phyloP scores from a whole-genome alignment of 2,888 invertebrate species.

The Poecilus cupreus region DNA sequence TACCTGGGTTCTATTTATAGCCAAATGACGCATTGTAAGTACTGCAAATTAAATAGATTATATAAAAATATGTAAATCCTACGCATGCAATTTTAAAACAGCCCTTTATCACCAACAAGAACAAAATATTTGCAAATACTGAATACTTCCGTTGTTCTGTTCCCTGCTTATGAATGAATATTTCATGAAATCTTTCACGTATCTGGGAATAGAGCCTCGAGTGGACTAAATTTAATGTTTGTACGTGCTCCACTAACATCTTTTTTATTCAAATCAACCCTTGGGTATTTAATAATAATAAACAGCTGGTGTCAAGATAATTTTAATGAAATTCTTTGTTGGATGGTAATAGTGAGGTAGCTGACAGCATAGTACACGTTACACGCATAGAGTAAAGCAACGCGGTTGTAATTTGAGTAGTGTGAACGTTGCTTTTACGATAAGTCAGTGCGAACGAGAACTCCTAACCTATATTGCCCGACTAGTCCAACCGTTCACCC shows the following conservation, averaged over 20 bases:
- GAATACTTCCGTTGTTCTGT: not conserved
- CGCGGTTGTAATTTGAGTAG: slow-evolving; percentile 13
- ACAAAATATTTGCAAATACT: not conserved
- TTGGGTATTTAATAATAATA: slow-evolving; percentile 19
- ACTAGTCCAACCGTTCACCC: slow-evolving; percentile 29
- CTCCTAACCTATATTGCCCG: slow-evolving; percentile 30
- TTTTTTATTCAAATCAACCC: slow-evolving; percentile 21
- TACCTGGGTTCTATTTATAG: not conserved
- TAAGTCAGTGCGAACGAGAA: slow-evolving; percentile 15
- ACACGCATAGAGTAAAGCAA: not conserved
- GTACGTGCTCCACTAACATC: not conserved
- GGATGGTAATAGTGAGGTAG: not conserved
- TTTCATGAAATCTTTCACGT: not conserved
- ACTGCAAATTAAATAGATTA: not conserved
- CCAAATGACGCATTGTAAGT: not conserved
- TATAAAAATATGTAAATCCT: not conserved
- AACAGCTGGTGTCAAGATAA: not conserved
- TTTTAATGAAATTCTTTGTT: slow-evolving; percentile 35
- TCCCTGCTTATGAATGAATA: slow-evolving; percentile 15
- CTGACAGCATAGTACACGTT: not conserved
- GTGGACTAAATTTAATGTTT: not conserved
- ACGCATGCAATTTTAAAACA: not conserved
- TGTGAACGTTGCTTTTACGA: slow-evolving; percentile 39
- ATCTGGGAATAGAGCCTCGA: too few relatives aligned
- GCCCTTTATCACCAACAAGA: not conserved